Evolutionary conservation across 2,888 invertebrate genomes (phyloP).

Genomic region (Smittia aterrima): DNA sequence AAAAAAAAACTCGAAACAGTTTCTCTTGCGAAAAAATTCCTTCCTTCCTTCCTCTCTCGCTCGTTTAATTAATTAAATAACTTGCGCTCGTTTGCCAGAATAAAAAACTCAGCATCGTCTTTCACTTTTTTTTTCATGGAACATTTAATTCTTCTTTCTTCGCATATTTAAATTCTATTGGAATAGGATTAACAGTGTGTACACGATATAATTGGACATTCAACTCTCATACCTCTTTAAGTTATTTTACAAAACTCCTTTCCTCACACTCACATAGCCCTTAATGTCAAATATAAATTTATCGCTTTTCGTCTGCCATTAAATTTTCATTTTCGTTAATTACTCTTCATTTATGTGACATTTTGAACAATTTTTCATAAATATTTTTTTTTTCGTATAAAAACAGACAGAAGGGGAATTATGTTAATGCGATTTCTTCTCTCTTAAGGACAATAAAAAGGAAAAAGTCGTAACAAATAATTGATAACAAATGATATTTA

Average conservation of each 20-base stretch:
- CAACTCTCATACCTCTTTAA: constrained; percentile 27
- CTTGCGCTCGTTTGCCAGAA: too few relatives aligned
- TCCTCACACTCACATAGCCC: not conserved
- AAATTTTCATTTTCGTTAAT: constrained; percentile 31
- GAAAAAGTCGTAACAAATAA: not conserved
- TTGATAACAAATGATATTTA: constrained; percentile 26
- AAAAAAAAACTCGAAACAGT: too few relatives aligned
- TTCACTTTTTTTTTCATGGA: not conserved
- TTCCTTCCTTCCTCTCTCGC: too few relatives aligned
- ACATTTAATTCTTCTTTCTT: not conserved
- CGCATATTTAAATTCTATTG: constrained; percentile 11
- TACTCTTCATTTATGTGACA: constrained; percentile 20
- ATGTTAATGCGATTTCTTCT: not conserved
- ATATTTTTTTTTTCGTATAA: constrained; percentile 20
- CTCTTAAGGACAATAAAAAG: not conserved
- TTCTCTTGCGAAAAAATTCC: too few relatives aligned
- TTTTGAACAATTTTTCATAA: constrained; percentile 6
- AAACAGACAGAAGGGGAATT: constrained; percentile 18
- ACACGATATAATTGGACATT: constrained; percentile 36
- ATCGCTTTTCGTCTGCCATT: constrained; percentile 4
- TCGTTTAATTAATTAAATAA: too few relatives aligned
- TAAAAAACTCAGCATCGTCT: too few relatives aligned
- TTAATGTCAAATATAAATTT: constrained; percentile 29
- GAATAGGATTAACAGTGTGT: constrained; percentile 35
- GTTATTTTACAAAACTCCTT: constrained; percentile 4